Evolutionary conservation across 2,113 vertebrate genomes (phyloP), one percentile per base, ranked within the genome.

Genomic region (Macrotus californicus): DNA sequence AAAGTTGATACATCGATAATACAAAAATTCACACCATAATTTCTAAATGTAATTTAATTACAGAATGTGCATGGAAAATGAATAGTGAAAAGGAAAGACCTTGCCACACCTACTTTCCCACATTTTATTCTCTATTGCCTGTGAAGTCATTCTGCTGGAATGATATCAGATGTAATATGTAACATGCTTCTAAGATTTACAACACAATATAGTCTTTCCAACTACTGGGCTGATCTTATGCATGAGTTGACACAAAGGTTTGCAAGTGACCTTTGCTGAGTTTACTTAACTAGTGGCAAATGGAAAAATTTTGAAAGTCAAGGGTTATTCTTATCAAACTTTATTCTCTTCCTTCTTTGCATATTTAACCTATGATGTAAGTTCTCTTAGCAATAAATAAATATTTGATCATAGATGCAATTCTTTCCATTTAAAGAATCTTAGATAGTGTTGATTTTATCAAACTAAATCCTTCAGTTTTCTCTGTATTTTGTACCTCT

Each of bases 61-160:
- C 7, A 5, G 26, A 94, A 39, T 73, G 93, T 92, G 64, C 39
- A 61, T 93, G 72, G 76, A 92, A 92, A 12, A 93, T 36, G 0
- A 73, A 46, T 80, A 94, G 80, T 54, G 85, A 95, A 82, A 97
- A 95, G 84, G 83, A 89, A 92, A 56, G 56, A 70, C 56, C 16
- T 50, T 86, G 34, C 94, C 86, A 90, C 69, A 73, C 16, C 22
- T 95, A 86, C 46, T 39, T 46, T 93, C 91, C 39, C 80, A 54
- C 50, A 81, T 64, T 89, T 94, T 73, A 89, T 48, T 95, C 77
- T 95, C 95, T 91, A n/a, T 95, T 97, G 31, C 70, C 88, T 95
- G 13, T 97, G 92, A 95, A 87, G 43, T 85, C 91, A 95, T 94
- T 96, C 95, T 96, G 86, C 72, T 34, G 19, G 56, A 93, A 92